phyloP scores from a whole-genome alignment of 2,113 vertebrate genomes.

The Malurus cyaneus region DNA sequence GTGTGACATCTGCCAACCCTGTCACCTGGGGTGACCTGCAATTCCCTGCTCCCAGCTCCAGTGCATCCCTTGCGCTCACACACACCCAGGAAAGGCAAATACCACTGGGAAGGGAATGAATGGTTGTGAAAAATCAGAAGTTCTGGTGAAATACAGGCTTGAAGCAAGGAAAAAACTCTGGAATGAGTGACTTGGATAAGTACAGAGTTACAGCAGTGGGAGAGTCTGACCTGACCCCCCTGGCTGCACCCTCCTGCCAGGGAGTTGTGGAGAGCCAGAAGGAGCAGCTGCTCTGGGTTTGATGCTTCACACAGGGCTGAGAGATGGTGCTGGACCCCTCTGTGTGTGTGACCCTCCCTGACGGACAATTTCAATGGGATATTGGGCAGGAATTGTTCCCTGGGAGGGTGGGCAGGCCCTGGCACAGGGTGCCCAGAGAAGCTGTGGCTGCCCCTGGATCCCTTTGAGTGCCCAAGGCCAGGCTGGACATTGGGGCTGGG shows the following conservation, averaged over 20 bases:
- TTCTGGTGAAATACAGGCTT: background rate
- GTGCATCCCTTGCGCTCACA: accelerated
- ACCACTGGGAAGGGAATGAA: accelerated
- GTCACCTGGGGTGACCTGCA: background rate
- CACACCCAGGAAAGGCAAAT: background rate
- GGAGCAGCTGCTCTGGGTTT: background rate
- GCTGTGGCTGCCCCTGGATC: background rate
- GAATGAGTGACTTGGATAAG: accelerated
- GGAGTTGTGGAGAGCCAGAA: background rate
- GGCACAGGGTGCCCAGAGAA: background rate
- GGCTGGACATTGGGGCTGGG: background rate
- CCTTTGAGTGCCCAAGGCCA: background rate
- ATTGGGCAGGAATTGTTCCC: too few species aligned
- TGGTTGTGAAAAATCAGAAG: accelerated
- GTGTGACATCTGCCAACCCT: too few species aligned
- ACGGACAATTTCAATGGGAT: background rate
- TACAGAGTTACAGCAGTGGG: accelerated
- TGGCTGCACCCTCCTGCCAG: background rate
- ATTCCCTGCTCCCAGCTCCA: background rate
- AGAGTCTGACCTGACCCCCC: background rate
- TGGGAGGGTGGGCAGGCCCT: background rate
- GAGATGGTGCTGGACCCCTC: accelerated
- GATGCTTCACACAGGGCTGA: background rate
- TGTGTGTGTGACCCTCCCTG: background rate
- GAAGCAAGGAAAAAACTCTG: accelerated